These are phyloP conservation scores for Homalodisca vitripennis DNA, from an alignment of 1,140 invertebrate genomes.

Conservation along the genomic window DNA sequence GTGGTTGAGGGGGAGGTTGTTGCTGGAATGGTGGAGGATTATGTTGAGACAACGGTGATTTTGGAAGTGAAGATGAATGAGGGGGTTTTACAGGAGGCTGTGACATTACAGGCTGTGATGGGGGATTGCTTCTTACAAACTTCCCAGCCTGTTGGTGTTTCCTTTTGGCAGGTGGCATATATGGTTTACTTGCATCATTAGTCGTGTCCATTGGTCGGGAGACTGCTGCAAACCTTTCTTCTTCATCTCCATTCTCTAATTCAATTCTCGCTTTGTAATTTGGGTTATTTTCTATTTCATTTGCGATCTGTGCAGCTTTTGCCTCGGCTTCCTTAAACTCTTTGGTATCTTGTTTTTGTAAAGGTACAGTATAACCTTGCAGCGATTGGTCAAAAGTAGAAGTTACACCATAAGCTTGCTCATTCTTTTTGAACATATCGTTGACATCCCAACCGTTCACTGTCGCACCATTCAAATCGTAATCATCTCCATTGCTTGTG, in stretches of 20 bases:
- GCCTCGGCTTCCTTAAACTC: constrained; percentile 84
- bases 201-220: constrained; percentile 47
- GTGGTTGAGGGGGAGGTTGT: background rate
- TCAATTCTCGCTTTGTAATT: constrained; percentile 76
- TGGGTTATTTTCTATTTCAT: constrained; percentile 85
- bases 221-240: constrained; percentile 78
- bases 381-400: constrained; percentile 85
- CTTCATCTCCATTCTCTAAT: constrained; percentile 89
- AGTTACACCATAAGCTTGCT: constrained; percentile 83
- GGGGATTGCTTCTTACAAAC: constrained; percentile 48
- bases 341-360: constrained; percentile 80
- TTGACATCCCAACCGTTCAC: constrained; percentile 91
- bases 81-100: constrained; percentile 34
- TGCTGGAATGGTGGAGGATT: constrained; percentile 22
- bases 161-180: constrained; percentile 75
- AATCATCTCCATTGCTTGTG: constrained; percentile 60
- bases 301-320: constrained; percentile 82
- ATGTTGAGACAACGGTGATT: constrained; percentile 1
- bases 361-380: constrained; percentile 80
- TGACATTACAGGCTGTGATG: constrained; percentile 12
- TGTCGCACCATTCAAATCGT: constrained; percentile 58
- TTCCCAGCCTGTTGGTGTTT: constrained; percentile 58
- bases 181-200: constrained; percentile 52
- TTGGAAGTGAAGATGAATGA: background rate
- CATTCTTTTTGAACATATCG: constrained; percentile 94